Percentiles rank a stretch among this genome's conserved stretches.
Evolutionary conservation across 2,113 vertebrate species (phyloP).

Genomic region (Chlorocebus sabaeus): DNA sequence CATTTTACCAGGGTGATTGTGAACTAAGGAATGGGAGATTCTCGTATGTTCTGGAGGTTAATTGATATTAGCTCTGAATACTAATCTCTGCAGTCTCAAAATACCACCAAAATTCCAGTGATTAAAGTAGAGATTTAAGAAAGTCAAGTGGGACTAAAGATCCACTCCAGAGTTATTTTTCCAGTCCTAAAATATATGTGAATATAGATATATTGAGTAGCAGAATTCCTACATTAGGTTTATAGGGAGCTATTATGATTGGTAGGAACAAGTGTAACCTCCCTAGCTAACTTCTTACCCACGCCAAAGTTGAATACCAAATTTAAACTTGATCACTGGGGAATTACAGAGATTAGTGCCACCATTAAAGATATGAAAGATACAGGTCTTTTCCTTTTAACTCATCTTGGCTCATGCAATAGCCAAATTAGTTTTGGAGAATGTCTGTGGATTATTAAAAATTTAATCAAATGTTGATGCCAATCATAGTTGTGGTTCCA

Average conservation of each 20-base stretch:
- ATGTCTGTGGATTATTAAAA: not conserved
- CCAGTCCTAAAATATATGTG: not conserved
- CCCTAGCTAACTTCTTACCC: not conserved
- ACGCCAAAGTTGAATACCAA: not conserved
- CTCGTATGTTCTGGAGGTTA: not conserved
- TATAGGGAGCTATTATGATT: not conserved
- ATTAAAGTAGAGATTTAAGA: not conserved
- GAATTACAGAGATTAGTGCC: not conserved
- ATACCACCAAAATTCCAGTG: not conserved
- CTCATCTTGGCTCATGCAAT: not conserved
- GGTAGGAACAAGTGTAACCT: not conserved
- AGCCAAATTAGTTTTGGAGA: slow-evolving; percentile 2
- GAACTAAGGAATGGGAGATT: slow-evolving; percentile 17
- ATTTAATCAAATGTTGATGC: not conserved
- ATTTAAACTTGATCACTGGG: not conserved
- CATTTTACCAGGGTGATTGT: not conserved
- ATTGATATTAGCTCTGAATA: not conserved
- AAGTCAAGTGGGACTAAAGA: not conserved
- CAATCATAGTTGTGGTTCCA: not conserved
- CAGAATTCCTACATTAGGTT: not conserved
- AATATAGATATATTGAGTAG: not conserved
- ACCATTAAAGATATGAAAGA: not conserved
- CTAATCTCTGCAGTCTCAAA: not conserved
- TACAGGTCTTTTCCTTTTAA: not conserved
- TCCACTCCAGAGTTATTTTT: not conserved